Evolutionary conservation across 2,113 vertebrate species (phyloP), one percentile per base, ranked within the genome.

Genomic region (Tapirus terrestris): DNA sequence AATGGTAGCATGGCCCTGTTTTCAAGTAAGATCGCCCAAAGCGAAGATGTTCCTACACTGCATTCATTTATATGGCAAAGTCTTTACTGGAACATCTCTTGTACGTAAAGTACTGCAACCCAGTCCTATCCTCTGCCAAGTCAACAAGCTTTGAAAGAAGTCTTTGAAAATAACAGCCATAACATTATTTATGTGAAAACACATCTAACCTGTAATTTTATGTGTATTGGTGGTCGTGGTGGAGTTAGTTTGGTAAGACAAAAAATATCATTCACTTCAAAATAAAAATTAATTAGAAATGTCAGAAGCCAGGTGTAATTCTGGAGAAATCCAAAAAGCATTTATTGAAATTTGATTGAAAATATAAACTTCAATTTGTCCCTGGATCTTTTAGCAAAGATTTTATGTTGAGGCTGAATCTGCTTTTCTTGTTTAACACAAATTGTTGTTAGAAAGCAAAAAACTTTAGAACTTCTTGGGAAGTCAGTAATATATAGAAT

Each of bases 401-500:
- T 89, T 87, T 83, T 93, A 73, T 75, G 33, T 39, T 93, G 27
- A 81, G 6, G 67, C 45, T 67, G 76, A 77, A n/a, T 60, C 68
- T 72, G 10, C 20, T 53, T 65, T 80, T 56, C 13, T 70, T 91
- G 51, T 73, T 43, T 53, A 75, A 88, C 36, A 68, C 20, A 94
- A 88, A 94, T n/a, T n/a, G 5, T 85, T 51, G 8, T 91, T 65
- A 91, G 92, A 93, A 95, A 84, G n/a, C 48, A 91, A 21, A 88
- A 56, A 83, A 51, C 51, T 53, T 83, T 0, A 89, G 81, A 95
- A 68, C 18, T 75, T 84, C 39, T 58, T 73, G 27, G 27, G 7
- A 84, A 96, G 9, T 92, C 91, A 79, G 48, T 86, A 81, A 79
- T 70, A 72, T 43, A 29, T 48, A 68, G 58, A 97, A 65, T 70